Percentiles rank a stretch among this genome's conserved stretches.
Evolutionary conservation across 1,140 invertebrate genomes (phyloP).

Genomic region (Drosophila mayri): DNA sequence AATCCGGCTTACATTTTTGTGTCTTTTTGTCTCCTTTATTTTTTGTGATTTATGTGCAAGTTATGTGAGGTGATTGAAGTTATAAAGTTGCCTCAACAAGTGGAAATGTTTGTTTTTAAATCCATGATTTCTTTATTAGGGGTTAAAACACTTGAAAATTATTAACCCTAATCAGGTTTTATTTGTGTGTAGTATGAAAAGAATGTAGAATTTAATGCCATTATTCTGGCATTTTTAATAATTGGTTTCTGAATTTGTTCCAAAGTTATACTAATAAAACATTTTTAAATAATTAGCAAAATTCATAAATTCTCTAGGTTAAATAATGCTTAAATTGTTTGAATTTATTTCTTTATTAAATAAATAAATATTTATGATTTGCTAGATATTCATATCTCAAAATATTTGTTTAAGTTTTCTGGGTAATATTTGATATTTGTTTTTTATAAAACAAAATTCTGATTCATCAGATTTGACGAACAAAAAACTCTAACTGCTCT

Average conservation of each 20-base stretch:
- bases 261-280: too few species aligned
- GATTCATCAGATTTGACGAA: slow-evolving; percentile 9
- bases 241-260: too few species aligned
- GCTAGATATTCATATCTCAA: neutral
- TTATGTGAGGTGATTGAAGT: slow-evolving; percentile 43
- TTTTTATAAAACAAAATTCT: neutral
- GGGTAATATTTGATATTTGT: neutral
- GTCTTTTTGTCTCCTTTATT: slow-evolving; percentile 14
- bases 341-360: too few species aligned
- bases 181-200: neutral
- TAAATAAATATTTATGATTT: too few species aligned
- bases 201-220: neutral
- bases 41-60: slow-evolving; percentile 67
- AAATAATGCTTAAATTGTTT: too few species aligned
- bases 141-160: slow-evolving; percentile 5
- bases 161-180: slow-evolving; percentile 10
- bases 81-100: slow-evolving; percentile 40
- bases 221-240: neutral
- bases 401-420: neutral
- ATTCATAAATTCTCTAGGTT: neutral
- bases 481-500: slow-evolving; percentile 9
- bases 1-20: slow-evolving; percentile 32
- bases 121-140: slow-evolving; percentile 15
- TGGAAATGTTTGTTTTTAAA: slow-evolving; percentile 18
- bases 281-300: neutral